Evolutionary conservation across 2,113 vertebrate species (phyloP).

Genomic region (Sylvia atricapilla): DNA sequence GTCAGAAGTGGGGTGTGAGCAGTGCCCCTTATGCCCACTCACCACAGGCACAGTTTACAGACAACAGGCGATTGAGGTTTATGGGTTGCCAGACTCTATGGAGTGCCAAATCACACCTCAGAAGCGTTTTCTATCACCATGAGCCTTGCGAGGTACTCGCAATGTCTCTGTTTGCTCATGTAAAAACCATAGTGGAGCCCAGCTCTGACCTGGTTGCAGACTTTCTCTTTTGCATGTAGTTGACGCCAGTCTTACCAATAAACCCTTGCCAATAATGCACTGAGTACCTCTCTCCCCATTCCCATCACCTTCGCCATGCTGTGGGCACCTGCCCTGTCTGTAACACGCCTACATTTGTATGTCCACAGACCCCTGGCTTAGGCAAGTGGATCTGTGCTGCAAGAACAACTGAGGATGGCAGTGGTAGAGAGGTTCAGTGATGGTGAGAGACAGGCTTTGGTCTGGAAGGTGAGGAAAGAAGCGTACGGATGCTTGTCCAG

Average conservation of each 20-base stretch:
- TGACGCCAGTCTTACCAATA: neutral
- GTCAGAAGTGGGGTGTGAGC: neutral
- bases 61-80: neutral
- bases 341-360: neutral
- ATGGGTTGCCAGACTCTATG: neutral
- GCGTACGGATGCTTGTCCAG: accelerated
- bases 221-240: neutral
- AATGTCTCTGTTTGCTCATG: neutral
- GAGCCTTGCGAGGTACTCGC: neutral
- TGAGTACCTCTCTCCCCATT: neutral
- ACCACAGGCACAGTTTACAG: neutral
- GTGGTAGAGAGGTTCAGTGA: neutral
- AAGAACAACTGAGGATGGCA: neutral
- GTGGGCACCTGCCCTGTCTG: neutral
- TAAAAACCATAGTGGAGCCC: neutral
- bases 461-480: neutral
- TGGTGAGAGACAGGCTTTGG: neutral
- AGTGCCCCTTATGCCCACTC: neutral
- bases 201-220: neutral
- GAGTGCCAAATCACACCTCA: neutral
- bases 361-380: neutral
- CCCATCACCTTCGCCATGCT: neutral
- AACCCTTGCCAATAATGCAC: neutral
- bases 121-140: neutral
- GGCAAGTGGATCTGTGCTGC: neutral